A percentile compares a stretch with the other conserved stretches of the same genome.
phyloP scores from a whole-genome alignment of 2,113 vertebrate species.

The Oplegnathus fasciatus region DNA sequence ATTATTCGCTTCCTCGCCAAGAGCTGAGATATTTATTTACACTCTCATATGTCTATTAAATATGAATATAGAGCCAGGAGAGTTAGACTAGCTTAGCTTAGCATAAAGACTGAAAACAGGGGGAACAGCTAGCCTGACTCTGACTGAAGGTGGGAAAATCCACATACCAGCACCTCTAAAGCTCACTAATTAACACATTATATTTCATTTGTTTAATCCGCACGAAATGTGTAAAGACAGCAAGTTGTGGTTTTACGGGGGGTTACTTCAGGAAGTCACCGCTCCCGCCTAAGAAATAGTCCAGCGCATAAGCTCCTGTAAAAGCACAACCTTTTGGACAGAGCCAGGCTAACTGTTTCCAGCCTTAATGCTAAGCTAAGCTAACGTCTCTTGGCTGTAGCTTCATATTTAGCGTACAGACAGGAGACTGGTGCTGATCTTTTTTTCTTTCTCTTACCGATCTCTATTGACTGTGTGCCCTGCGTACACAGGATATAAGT shows the following conservation, averaged over 20 bases:
- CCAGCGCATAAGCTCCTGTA: background rate
- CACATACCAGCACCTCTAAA: too few species aligned
- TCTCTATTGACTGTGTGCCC: too few species aligned
- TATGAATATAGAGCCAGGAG: background rate
- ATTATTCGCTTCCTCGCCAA: background rate
- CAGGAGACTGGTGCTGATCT: background rate
- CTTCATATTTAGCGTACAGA: background rate
- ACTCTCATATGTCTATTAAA: background rate
- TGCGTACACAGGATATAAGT: background rate
- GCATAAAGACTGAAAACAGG: background rate
- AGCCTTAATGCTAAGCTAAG: background rate
- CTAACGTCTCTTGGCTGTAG: background rate
- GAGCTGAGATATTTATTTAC: background rate
- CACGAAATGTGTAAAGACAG: background rate
- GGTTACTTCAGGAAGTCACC: background rate
- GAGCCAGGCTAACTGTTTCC: background rate
- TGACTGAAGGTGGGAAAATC: background rate
- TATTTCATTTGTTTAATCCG: background rate
- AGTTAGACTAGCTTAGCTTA: background rate
- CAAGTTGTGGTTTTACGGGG: background rate
- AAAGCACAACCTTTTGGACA: background rate
- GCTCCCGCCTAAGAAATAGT: background rate
- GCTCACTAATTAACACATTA: too few species aligned
- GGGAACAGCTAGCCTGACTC: background rate
- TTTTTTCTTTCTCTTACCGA: too few species aligned